Evolutionary conservation across 2,888 invertebrate genomes (phyloP).

Genomic region (Apodemia duryi): DNA sequence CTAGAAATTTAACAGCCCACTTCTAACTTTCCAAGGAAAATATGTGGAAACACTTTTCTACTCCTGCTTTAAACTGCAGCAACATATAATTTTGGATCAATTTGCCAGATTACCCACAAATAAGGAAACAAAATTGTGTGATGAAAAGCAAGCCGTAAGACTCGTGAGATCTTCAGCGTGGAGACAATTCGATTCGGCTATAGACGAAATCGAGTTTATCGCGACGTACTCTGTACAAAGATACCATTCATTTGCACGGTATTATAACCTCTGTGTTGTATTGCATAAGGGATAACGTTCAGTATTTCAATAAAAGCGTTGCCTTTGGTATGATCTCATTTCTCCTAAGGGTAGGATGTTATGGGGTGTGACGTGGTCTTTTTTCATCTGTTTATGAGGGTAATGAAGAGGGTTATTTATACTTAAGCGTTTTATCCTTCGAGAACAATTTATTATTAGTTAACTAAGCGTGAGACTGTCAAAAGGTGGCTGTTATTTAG

Average conservation of each 20-base stretch:
- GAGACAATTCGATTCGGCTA: slow-evolving; percentile 31
- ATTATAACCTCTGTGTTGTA: slow-evolving; percentile 17
- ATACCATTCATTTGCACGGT: not conserved
- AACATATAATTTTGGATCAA: not conserved
- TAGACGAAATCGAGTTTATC: slow-evolving; percentile 7
- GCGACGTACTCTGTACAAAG: not conserved
- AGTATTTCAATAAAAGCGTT: not conserved
- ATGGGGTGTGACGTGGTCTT: slow-evolving; percentile 29
- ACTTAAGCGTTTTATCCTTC: slow-evolving; percentile 26
- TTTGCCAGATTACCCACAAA: not conserved
- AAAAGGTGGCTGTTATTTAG: not conserved
- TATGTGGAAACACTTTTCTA: no score
- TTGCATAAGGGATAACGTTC: not conserved
- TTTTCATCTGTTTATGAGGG: slow-evolving; percentile 29
- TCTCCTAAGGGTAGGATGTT: slow-evolving; percentile 28
- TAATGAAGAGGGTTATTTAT: slow-evolving; percentile 30
- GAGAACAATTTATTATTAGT: slow-evolving; percentile 13
- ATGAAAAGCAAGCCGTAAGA: slow-evolving; percentile 28
- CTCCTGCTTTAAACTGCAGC: not conserved
- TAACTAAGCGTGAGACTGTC: not conserved
- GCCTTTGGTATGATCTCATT: slow-evolving; percentile 19
- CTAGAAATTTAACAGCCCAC: no score
- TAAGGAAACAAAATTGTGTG: slow-evolving; percentile 12
- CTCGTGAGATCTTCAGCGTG: slow-evolving; percentile 36
- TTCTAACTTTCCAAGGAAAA: no score